These are phyloP conservation scores for Nomada fucata DNA, from an alignment of 2,888 invertebrate genomes.

Conservation along the genomic window DNA sequence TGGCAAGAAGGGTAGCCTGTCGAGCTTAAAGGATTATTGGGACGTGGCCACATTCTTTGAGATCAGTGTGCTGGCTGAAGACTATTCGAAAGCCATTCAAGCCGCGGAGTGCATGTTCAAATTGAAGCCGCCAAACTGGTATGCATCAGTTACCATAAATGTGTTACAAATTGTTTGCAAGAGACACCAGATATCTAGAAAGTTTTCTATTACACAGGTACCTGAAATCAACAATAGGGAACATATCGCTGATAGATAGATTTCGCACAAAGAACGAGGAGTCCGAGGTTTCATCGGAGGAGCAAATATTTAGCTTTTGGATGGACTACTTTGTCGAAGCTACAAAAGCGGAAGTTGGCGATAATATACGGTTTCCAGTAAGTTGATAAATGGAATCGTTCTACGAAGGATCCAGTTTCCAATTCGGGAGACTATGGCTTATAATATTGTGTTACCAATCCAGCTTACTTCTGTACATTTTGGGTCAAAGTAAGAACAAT, in stretches of 20 bases:
- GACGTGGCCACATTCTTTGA: conserved; percentile 99
- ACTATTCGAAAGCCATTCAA: conserved; percentile 98
- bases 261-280: conserved; percentile 94
- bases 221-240: conserved; percentile 98
- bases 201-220: conserved; percentile 86
- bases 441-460: conserved; percentile 70
- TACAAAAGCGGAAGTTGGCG: conserved; percentile 91
- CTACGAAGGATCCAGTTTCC: conserved; percentile 71
- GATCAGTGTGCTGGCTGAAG: conserved; percentile 98
- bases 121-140: conserved; percentile 95
- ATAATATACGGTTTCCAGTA: conserved; percentile 95
- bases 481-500: conserved; percentile 74
- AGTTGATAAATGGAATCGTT: conserved; percentile 81
- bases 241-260: conserved; percentile 96
- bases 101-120: conserved; percentile 98
- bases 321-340: conserved; percentile 99
- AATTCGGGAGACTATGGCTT: conserved; percentile 73
- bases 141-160: conserved; percentile 28
- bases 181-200: background rate
- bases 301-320: conserved; percentile 98
- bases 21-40: conserved; percentile 98
- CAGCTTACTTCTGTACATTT: conserved; percentile 74
- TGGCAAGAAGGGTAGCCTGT: conserved; percentile 98
- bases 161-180: background rate
- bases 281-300: conserved; percentile 89